phyloP scores from a whole-genome alignment of 2,888 invertebrate genomes.

The Phengaris alcon region DNA sequence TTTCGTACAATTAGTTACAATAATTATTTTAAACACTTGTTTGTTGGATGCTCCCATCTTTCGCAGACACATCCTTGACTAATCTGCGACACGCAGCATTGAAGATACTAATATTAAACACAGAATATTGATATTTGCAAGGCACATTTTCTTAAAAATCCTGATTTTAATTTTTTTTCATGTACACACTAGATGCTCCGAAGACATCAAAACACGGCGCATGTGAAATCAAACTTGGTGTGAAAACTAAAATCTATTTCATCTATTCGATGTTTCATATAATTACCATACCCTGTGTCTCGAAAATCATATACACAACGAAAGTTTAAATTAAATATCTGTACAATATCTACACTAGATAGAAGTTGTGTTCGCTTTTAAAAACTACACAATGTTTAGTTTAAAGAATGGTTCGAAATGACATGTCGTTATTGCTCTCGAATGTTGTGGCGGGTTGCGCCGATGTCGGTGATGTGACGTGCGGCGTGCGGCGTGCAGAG shows the following conservation, averaged over 20 bases:
- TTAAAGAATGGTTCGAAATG: conserved; percentile 55
- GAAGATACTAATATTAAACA: conserved; percentile 75
- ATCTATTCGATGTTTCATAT: conserved; percentile 65
- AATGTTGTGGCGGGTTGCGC: conserved; percentile 40
- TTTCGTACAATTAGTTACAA: conserved; percentile 28
- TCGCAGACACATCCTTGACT: conserved; percentile 37
- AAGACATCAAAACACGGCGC: conserved; percentile 61
- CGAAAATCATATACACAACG: conserved; percentile 64
- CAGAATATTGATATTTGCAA: conserved; percentile 79
- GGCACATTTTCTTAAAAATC: conserved; percentile 79
- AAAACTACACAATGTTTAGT: conserved; percentile 39
- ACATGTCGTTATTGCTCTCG: conserved; percentile 58
- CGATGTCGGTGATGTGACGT: conserved; percentile 39
- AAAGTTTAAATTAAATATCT: conserved; percentile 48
- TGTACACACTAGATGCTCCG: conserved; percentile 64
- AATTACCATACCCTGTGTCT: conserved; percentile 74
- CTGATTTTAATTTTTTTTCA: conserved; percentile 72
- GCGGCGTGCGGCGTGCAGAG: conserved; percentile 41
- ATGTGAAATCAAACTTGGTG: conserved; percentile 49
- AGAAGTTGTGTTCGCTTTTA: conserved; percentile 53
- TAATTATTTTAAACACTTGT: conserved; percentile 29
- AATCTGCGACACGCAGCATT: conserved; percentile 58
- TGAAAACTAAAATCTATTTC: conserved; percentile 60
- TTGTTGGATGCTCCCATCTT: conserved; percentile 21
- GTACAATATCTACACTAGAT: conserved; percentile 54